phyloP scores from a whole-genome alignment of 2,797 vertebrate genomes.

The Onychomys torridus region DNA sequence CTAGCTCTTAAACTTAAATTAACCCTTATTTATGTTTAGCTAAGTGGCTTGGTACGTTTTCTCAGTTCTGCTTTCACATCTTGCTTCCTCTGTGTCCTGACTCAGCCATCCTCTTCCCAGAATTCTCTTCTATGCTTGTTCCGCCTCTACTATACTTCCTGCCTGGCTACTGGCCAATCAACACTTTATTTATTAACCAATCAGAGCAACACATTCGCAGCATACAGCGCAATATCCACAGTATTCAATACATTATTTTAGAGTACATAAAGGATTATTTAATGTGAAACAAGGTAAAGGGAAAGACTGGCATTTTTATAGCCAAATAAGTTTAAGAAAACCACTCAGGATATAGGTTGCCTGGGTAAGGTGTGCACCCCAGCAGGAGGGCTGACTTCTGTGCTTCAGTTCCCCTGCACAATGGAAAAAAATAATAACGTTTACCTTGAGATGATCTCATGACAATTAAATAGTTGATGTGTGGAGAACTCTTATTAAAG shows the following conservation, averaged over 20 bases:
- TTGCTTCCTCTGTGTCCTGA: no score
- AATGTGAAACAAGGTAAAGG: not conserved
- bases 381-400: not conserved
- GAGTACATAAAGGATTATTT: not conserved
- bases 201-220: no score
- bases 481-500: not conserved
- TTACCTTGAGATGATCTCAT: not conserved
- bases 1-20: no score
- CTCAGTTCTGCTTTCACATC: no score
- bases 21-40: no score
- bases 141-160: no score
- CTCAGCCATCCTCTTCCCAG: no score
- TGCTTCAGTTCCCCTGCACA: not conserved
- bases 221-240: not conserved
- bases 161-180: no score
- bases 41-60: no score
- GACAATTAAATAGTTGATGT: not conserved
- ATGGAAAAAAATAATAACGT: not conserved
- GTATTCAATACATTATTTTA: not conserved
- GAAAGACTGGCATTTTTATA: not conserved
- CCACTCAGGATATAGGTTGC: not conserved
- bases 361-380: not conserved
- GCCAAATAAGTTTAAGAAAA: not conserved
- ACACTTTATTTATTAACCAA: no score
- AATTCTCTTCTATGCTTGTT: no score